phyloP scores from a whole-genome alignment of 1,140 invertebrate genomes.

The Delia radicum region DNA sequence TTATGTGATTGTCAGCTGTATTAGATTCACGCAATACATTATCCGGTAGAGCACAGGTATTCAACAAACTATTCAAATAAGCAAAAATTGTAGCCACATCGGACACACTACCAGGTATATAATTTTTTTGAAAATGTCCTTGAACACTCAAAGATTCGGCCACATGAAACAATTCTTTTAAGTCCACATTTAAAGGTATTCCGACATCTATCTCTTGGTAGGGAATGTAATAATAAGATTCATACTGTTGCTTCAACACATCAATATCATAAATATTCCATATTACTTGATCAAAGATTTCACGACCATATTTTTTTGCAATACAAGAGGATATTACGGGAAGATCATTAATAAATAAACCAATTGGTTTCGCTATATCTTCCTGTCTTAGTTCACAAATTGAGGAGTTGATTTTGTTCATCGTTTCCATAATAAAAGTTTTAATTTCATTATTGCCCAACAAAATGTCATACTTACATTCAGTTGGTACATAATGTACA shows the following conservation, averaged over 20 bases:
- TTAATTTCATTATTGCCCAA: constrained; percentile 41
- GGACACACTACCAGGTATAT: constrained; percentile 27
- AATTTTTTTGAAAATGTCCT: constrained; percentile 38
- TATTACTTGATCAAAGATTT: constrained; percentile 42
- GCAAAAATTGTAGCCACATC: constrained; percentile 36
- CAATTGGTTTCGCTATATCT: constrained; percentile 32
- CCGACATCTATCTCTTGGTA: constrained; percentile 36
- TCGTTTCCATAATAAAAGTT: constrained; percentile 28
- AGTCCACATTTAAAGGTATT: constrained; percentile 24
- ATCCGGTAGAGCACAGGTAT: constrained; percentile 32
- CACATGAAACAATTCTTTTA: constrained; percentile 29
- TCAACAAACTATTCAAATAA: constrained; percentile 41
- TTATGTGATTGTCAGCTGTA: too few species aligned
- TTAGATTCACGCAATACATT: constrained; percentile 29
- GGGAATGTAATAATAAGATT: constrained; percentile 37
- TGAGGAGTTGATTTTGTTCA: constrained; percentile 36
- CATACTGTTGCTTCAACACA: constrained; percentile 38
- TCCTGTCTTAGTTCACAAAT: constrained; percentile 36
- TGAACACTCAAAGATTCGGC: constrained; percentile 35
- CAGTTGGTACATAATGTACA: constrained; percentile 42
- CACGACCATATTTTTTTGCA: constrained; percentile 30
- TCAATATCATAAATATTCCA: constrained; percentile 47
- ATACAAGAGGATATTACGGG: constrained; percentile 46
- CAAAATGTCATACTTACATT: constrained; percentile 39
- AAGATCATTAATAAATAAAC: constrained; percentile 42